Evolutionary conservation across 2,797 vertebrate species (phyloP).

Genomic region (Bryconaethiops microstoma): DNA sequence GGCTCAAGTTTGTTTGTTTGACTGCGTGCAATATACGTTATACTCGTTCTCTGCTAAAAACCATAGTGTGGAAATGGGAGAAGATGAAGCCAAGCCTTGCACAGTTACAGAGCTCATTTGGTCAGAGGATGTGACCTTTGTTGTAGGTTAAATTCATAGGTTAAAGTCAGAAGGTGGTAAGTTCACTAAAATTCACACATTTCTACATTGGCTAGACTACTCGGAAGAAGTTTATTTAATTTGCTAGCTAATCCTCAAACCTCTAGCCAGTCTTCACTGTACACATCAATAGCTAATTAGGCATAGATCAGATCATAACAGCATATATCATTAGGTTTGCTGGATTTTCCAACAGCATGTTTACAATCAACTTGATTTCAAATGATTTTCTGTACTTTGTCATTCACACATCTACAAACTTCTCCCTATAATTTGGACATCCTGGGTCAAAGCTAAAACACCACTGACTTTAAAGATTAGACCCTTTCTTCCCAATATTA

Average conservation of each 20-base stretch:
- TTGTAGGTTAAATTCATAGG: neutral
- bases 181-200: neutral
- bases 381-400: too few species aligned
- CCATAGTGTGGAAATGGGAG: neutral
- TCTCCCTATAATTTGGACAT: neutral
- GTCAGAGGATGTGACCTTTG: neutral
- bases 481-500: neutral
- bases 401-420: neutral
- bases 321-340: neutral
- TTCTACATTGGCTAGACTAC: neutral
- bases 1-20: constrained; percentile 15
- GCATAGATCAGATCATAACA: too few species aligned
- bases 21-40: neutral
- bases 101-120: neutral
- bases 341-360: neutral
- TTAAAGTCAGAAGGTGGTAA: neutral
- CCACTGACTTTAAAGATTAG: neutral
- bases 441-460: neutral
- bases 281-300: neutral
- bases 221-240: neutral
- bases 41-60: neutral
- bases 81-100: neutral
- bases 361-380: neutral
- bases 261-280: neutral
- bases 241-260: neutral